Evolutionary conservation across 2,113 vertebrate species (phyloP).

Genomic region (Pachycephala philippinensis): DNA sequence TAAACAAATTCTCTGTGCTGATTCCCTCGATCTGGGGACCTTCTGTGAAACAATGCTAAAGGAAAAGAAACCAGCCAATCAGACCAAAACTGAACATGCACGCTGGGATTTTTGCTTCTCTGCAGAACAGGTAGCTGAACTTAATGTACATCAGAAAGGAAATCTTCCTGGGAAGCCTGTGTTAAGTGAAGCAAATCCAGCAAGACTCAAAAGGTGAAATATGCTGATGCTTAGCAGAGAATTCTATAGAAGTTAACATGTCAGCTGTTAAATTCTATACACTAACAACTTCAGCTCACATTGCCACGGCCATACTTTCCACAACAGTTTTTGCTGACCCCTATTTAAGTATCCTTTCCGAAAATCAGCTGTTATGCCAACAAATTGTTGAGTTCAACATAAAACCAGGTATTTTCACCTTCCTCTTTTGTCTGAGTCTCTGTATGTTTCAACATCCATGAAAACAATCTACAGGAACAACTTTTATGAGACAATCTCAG

Average conservation of each 20-base stretch:
- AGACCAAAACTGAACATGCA: neutral
- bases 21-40: neutral
- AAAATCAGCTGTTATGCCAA: neutral
- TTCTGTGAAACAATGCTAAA: neutral
- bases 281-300: neutral
- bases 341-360: neutral
- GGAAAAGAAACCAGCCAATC: neutral
- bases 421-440: neutral
- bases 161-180: neutral
- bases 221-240: neutral
- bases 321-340: neutral
- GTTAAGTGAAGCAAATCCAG: neutral
- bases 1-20: neutral
- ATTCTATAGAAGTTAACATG: neutral
- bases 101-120: neutral
- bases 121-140: neutral
- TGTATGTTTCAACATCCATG: neutral
- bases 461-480: neutral
- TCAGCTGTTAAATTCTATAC: neutral
- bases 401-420: neutral
- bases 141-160: neutral
- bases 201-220: neutral
- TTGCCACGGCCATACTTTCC: neutral
- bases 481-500: neutral
- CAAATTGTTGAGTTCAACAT: neutral